Evolutionary conservation across 2,888 invertebrate genomes (phyloP), one percentile per base, ranked within the genome.

Genomic region (Sphinx pinastri): DNA sequence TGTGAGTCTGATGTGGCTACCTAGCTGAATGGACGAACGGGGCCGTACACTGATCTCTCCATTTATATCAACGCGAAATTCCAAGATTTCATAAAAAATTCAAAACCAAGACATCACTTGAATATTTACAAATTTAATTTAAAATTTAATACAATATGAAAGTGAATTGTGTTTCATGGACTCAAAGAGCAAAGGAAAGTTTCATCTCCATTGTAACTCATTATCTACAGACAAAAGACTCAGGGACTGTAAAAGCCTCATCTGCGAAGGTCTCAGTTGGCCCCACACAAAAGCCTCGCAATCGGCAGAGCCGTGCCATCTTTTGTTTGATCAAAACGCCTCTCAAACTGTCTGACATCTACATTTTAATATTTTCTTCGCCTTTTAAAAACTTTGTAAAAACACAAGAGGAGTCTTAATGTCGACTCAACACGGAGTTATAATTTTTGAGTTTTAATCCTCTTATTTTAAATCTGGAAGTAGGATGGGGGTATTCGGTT

Each of bases 291-390:
- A 77, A 75, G 80, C 73, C 70, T 73, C 58, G 77, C 76, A 77
- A 77, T 76, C 75, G 75, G 75, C 78, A 80, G 83, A 84, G 85
- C 86, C 78, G 79, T 83, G 85, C 86, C 86, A 83, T 84, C 82
- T 90, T 89, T 89, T 90, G 87, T 85, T 73, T 75, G 74, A 74
- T 80, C 81, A 84, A 87, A 85, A 86, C 49, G 85, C 87, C 84
- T 86, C 57, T 77, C 78, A 79, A 82, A 86, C 84, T 88, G 88
- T 89, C 84, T 76, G 86, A 89, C 90, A 89, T 88, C 88, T 88
- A 88, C 89, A 88, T 67, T 70, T 90, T 91, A 89, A 90, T 89
- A 88, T 87, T 87, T 85, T 82, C 83, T 19, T 49, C 76, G 77
- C 71, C 73, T 76, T 71, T 49, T 38, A 31, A 31, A 52, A 69